phyloP scores from a whole-genome alignment of 1,140 invertebrate species.

The Hormaphis cornu region DNA sequence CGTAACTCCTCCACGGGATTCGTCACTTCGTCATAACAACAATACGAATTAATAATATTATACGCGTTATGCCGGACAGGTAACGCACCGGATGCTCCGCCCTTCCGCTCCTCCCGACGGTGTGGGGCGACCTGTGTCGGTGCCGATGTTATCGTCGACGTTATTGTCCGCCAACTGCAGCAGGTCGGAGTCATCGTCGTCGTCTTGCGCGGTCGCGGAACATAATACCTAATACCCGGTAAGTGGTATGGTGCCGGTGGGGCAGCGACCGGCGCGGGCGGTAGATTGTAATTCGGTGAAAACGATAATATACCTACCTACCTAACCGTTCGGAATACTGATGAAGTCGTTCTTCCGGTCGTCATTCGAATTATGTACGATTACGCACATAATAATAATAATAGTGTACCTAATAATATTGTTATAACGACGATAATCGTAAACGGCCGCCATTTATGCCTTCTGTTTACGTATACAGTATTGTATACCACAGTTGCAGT shows the following conservation, averaged over 20 bases:
- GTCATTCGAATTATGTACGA: conserved; percentile 13
- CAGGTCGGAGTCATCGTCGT: too few relatives aligned
- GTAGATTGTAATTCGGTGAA: conserved; percentile 2
- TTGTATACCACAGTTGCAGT: not conserved
- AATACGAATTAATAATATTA: too few relatives aligned
- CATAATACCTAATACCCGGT: too few relatives aligned
- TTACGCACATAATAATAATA: not conserved
- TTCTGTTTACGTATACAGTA: not conserved
- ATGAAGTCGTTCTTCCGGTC: conserved; percentile 3
- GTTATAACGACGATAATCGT: not conserved
- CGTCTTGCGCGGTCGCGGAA: not conserved
- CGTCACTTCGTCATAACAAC: too few relatives aligned
- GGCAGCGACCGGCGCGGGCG: too few relatives aligned
- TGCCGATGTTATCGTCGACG: conserved; percentile 12
- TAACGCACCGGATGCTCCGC: conserved; percentile 30
- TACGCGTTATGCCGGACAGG: conserved; percentile 28
- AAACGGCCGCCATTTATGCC: conserved; percentile 13
- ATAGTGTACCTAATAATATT: too few relatives aligned
- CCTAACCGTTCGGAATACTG: conserved; percentile 14
- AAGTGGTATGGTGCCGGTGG: too few relatives aligned
- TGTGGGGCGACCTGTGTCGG: not conserved
- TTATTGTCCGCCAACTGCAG: not conserved
- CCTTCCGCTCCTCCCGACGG: not conserved
- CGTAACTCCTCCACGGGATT: too few relatives aligned
- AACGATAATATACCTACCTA: not conserved